Evolutionary conservation across 1,140 invertebrate species (phyloP).

Genomic region (Chlorops oryzae): DNA sequence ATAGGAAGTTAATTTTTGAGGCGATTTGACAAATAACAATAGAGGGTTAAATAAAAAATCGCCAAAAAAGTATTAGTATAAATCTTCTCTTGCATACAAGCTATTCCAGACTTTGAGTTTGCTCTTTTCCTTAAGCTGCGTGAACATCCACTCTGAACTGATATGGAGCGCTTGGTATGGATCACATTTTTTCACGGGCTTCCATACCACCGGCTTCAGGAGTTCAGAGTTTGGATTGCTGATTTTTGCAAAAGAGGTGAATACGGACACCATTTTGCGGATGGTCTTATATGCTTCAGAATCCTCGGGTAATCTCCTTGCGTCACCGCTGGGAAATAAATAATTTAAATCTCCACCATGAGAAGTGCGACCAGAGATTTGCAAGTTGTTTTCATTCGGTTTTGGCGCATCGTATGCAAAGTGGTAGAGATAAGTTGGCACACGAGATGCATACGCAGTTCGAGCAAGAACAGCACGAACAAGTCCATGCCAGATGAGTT

Average conservation of each 20-base stretch:
- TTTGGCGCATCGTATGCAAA: slow-evolving; percentile 45
- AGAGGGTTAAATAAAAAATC: too few species aligned
- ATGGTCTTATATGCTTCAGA: slow-evolving; percentile 36
- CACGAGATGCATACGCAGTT: slow-evolving; percentile 25
- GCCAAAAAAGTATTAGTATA: too few species aligned
- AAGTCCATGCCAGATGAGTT: slow-evolving; percentile 45
- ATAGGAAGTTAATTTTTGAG: too few species aligned
- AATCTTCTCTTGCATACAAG: too few species aligned
- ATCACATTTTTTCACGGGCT: not conserved
- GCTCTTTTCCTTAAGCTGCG: slow-evolving; percentile 45
- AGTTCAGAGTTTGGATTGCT: slow-evolving; percentile 38
- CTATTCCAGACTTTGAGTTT: slow-evolving; percentile 47
- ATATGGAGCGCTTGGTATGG: slow-evolving; percentile 31
- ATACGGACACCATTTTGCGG: slow-evolving; percentile 38
- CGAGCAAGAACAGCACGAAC: slow-evolving; percentile 36
- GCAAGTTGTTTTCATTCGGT: slow-evolving; percentile 32
- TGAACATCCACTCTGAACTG: slow-evolving; percentile 32
- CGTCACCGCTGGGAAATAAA: slow-evolving; percentile 51
- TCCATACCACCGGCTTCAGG: slow-evolving; percentile 11
- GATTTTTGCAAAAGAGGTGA: slow-evolving; percentile 45
- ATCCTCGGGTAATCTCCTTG: slow-evolving; percentile 32
- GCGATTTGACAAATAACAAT: too few species aligned
- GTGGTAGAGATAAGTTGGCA: slow-evolving; percentile 47
- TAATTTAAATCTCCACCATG: slow-evolving; percentile 62
- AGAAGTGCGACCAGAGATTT: slow-evolving; percentile 28